Conservation (phyloP, 35 echinoderm and acorn worm species). For the Eucidaris tribuloides region DNA sequence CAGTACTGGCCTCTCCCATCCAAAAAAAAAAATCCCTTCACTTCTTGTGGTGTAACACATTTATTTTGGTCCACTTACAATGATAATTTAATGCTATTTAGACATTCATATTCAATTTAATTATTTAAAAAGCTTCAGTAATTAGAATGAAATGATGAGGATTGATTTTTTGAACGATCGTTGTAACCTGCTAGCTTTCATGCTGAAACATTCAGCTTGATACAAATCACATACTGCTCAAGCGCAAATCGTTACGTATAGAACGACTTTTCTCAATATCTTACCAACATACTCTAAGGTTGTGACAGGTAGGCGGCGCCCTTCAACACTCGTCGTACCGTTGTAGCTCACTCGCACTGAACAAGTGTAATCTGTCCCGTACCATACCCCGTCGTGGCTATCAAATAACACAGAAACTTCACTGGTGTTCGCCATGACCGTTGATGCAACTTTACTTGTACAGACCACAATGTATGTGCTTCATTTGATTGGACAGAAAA, state of each 20-base stretch:
- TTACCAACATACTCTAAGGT: conserved; percentile 17
- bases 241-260: not conserved
- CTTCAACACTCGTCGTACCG: not conserved
- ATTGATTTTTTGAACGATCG: not conserved
- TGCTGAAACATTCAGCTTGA: not conserved
- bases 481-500: too few relatives aligned
- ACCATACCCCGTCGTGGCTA: not conserved
- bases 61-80: not conserved
- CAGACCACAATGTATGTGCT: too few relatives aligned
- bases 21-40: not conserved
- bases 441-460: too few relatives aligned
- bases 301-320: not conserved
- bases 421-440: not conserved
- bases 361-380: conserved; percentile 21
- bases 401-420: not conserved
- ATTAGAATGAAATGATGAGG: not conserved
- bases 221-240: not conserved
- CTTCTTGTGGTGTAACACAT: not conserved
- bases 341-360: not conserved
- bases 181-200: not conserved
- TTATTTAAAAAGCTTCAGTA: too few relatives aligned
- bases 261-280: not conserved
- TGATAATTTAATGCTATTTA: not conserved
- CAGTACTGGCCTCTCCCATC: not conserved
- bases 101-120: not conserved